Base-by-base conservation (phyloP, 1,140 invertebrate species). In the Melipona quadrifasciata region DNA sequence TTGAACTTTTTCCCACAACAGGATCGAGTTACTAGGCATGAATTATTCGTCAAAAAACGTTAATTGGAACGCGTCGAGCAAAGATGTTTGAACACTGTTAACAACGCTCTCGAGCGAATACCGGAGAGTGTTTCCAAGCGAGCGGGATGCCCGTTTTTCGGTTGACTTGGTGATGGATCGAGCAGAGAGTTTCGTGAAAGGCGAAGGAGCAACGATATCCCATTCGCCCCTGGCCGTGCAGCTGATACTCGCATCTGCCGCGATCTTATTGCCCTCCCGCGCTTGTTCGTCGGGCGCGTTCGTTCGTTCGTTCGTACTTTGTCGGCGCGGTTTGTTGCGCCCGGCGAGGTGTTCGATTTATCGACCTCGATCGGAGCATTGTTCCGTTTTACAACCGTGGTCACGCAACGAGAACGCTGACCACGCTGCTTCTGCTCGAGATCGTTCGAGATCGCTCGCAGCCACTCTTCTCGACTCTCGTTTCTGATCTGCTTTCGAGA, bases 241-340 rank as follows among this genome's bases (percentile, higher is more conserved):
- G 90, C 90, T 91, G 90, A 90, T 91, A 78, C 90, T 72, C 55
- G 65, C 90, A 91, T 91, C 90, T 91, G 90, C 86, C 83, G 73
- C 68, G 81, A 83, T 87, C 82, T 90, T 78, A 73, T 85, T 83
- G 80, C 80, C 82, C 86, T 78, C 64, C 79, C 77, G 80, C 78
- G 39, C 86, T 86, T 90, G 77, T 87, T 85, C 83, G 76, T 64
- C 74, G 65, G 68, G 67, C 31, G 84, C 73, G 64, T 61, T 61
- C 4, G 58, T n/a, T 61, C 58, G 64, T 61, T 61, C 4, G 58
- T n/a, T 61, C 58, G 74, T 80, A 89, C 88, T 89, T 89, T 89
- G 88, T 89, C 88, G 88, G 88, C 81, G 68, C 67, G 87, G 72
- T 84, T 31, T 79, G 80, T 89, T 89, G 73, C n/a, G 39, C 64